Evolutionary conservation across 1,140 invertebrate genomes (phyloP), one percentile per base, ranked within the genome.

Genomic region (Drosophila pallidifrons): DNA sequence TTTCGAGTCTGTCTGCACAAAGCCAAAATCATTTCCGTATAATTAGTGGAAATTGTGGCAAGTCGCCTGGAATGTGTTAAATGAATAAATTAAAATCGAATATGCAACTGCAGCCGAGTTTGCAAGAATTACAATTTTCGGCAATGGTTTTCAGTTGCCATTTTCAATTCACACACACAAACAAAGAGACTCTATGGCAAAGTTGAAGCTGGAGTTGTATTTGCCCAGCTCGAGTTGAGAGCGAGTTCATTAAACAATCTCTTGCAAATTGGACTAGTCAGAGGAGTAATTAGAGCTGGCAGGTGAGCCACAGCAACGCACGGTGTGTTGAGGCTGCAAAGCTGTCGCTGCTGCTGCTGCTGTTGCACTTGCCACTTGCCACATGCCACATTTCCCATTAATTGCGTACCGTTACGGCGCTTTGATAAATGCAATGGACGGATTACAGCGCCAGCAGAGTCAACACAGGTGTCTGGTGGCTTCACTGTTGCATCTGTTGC

Each of bases 271-370:
- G 54, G 52, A 88, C 61, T 58, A 75, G 76, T 68, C 71, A 66
- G 65, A 66, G 32, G 61, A 61, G 68, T 80, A 87, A 88, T 87
- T 88, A 77, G 69, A 69, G 73, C 70, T 88, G 76, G 55, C 83
- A 87, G 66, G 30, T 43, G 47, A 43, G 45, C 49, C 47, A 43
- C 43, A 47, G 57, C 8, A 60, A 43, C 66, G 35, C 71, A 75
- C 45, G 45, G 41, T 30, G 30, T 25, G 43, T 35, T 43, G 43
- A 41, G 47, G n/a, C 10, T 30, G 51, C 10, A 6, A 59, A 25
- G 25, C 51, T 52, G 25, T 13, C 5, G n/a, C 20, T 28, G 35
- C n/a, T 46, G 13, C 49, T 41, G 46, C 0, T 25, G 20, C 20
- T 25, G 20, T 45, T 45, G 43, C 49, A 20, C 63, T 32, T 46